Base-by-base conservation (phyloP, 2,113 vertebrate species). In the Phasianus colchicus region DNA sequence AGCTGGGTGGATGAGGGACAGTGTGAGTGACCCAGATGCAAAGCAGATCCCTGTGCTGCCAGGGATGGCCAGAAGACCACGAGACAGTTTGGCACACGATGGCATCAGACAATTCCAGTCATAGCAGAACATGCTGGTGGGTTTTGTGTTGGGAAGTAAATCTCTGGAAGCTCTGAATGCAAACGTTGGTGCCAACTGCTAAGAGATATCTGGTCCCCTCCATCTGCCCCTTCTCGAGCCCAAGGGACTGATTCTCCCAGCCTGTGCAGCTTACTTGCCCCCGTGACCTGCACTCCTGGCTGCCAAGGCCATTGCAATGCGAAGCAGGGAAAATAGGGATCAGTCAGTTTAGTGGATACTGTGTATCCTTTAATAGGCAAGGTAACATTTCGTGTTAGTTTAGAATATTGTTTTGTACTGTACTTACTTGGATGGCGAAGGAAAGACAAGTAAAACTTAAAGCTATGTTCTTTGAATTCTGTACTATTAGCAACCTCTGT, bases 361-460 rank as follows among this genome's bases (percentile, higher is more conserved):
- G 98, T 99, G 99, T 99, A 99, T 99, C 99, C 99, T 99, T 98
- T 98, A 98, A 97, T 99, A 99, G 98, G 98, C 98, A 98, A 99
- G 98, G 98, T 98, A 99, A 98, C 98, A 98, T 98, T 98, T 98
- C 96, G 98, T 99, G 98, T 98, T 99, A 99, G 99, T 98, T 98
- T 98, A 99, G 98, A 98, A 97, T 98, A 98, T 98, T 98, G 99
- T 99, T 98, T 98, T 98, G 99, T 98, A 99, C 98, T 99, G 98
- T 99, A 99, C 98, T 98, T 99, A 99, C 98, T 98, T 98, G 98
- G 98, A 98, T 98, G 99, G 98, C 97, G 77, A 98, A 99, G 97
- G 97, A 98, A 97, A 98, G 97, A 98, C 97, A 98, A 98, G 98
- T 97, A 98, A 98, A 98, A 98, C 93, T 69, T 96, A 96, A 96